phyloP scores from a whole-genome alignment of 2,113 vertebrate species.

The Microcebus lehilahytsara region DNA sequence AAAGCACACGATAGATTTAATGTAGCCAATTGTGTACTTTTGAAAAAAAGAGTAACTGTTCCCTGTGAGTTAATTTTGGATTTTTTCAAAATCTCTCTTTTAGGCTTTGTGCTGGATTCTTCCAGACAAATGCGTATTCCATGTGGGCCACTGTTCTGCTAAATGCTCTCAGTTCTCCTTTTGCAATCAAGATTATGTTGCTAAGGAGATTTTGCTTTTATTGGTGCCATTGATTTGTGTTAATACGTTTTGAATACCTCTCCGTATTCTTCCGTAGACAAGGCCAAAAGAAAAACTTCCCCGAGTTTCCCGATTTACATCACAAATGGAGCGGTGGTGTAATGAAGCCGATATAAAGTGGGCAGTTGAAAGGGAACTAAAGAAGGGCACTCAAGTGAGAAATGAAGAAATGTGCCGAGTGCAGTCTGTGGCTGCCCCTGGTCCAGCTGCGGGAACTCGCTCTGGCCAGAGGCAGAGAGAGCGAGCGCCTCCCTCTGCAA shows the following conservation, averaged over 20 bases:
- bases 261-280: slow-evolving; percentile 94
- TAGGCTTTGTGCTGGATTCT: slow-evolving; percentile 94
- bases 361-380: slow-evolving; percentile 92
- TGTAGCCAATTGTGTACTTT: slow-evolving; percentile 94
- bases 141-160: slow-evolving; percentile 91
- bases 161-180: slow-evolving; percentile 94
- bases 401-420: slow-evolving; percentile 95
- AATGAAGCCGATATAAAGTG: slow-evolving; percentile 92
- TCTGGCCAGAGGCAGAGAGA: slow-evolving; percentile 74
- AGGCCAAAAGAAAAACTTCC: slow-evolving; percentile 95
- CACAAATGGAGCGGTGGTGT: slow-evolving; percentile 94
- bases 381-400: slow-evolving; percentile 99
- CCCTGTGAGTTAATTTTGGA: slow-evolving; percentile 98
- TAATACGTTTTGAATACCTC: slow-evolving; percentile 99
- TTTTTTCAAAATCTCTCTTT: slow-evolving; percentile 95
- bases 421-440: slow-evolving; percentile 80
- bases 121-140: slow-evolving; percentile 92
- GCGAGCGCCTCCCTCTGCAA: slow-evolving; percentile 70
- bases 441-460: slow-evolving; percentile 87
- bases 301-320: slow-evolving; percentile 98
- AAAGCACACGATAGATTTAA: slow-evolving; percentile 92
- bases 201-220: slow-evolving; percentile 99
- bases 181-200: slow-evolving; percentile 99
- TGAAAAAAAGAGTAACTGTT: slow-evolving; percentile 99
- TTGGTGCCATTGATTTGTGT: slow-evolving; percentile 99